Base-by-base conservation (phyloP, 2,797 vertebrate genomes). In the Coranthus polyacanthus region DNA sequence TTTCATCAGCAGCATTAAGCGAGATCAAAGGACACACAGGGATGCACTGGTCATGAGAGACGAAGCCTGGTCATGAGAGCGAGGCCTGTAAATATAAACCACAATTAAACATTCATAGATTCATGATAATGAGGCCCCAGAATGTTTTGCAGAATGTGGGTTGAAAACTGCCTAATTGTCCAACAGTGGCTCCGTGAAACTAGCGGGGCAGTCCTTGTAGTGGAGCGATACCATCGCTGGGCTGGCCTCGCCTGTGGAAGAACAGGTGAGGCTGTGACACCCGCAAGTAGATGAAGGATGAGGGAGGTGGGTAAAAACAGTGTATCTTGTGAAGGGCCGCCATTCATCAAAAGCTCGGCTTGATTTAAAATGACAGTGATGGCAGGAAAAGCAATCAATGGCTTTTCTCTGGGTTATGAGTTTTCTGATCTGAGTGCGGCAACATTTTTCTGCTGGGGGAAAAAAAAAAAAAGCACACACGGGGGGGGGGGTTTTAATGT, bases 331-430 rank as follows among this genome's bases (percentile, higher is more conserved):
- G 43, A 42, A 7, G 6, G 26, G 36, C 16, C 44, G 72, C 47
- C 22, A 56, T 85, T 79, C 56, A 85, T 90, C 77, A 84, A 65
- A 72, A 47, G 39, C 42, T 51, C 39, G 8, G 53, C 42, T 44
- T 78, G 72, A 86, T 86, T 88, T 60, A 73, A 71, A 81, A 64
- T 59, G 68, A 85, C 72, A 76, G 71, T 26, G 67, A 81, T 47
- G 62, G 68, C 64, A 77, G 51, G 41, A 8, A 53, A 70, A 50
- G 46, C 54, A 72, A 84, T 87, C 78, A 59, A 75, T 61, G 41
- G 59, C 38, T 76, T 64, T 75, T 67, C 52, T 52, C 26, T 54
- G 50, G 45, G 58, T 74, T 60, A 77, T 76, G 64, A 72, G 54
- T 74, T 83, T 81, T 80, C 43, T 68, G 57, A 84, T 72, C 36